Percentiles rank a stretch among this genome's conserved stretches.
Evolutionary conservation across 2,797 vertebrate species (phyloP).

Genomic region (Enteromius trimaculatus): DNA sequence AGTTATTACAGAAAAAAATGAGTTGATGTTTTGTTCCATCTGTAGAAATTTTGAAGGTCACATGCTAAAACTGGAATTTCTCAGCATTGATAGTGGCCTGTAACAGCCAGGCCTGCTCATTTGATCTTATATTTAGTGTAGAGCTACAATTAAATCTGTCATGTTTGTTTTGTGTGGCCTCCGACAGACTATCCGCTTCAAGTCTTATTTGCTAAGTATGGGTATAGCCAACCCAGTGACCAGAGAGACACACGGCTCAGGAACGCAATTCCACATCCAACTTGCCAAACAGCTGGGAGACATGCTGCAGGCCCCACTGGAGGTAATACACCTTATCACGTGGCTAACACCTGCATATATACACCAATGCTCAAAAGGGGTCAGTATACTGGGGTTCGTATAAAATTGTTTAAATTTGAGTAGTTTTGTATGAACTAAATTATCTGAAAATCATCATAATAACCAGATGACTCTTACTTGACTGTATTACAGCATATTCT

Average conservation of each 20-base stretch:
- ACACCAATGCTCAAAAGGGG: neutral
- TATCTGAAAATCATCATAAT: neutral
- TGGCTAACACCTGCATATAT: neutral
- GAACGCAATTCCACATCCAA: slow-evolving; percentile 96
- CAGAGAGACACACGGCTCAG: slow-evolving; percentile 92
- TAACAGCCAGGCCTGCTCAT: neutral
- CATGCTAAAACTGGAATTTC: slow-evolving; percentile 11
- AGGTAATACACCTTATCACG: slow-evolving; percentile 77
- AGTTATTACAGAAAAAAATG: slow-evolving; percentile 6
- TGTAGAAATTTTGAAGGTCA: neutral
- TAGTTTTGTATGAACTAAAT: neutral
- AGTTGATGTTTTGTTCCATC: neutral
- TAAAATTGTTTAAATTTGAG: neutral
- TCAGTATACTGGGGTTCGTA: neutral
- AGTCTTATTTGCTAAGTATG: slow-evolving; percentile 98
- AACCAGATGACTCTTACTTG: neutral
- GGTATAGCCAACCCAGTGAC: slow-evolving; percentile 97
- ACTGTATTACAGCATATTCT: neutral
- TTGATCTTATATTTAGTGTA: neutral
- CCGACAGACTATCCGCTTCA: slow-evolving; percentile 91
- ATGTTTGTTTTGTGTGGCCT: slow-evolving; percentile 49
- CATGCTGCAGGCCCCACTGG: slow-evolving; percentile 90
- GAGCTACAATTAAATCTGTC: neutral
- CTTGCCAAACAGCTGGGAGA: slow-evolving; percentile 93
- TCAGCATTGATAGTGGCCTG: neutral